Percentiles rank a stretch among this genome's conserved stretches.
phyloP scores from a whole-genome alignment of 2,888 invertebrate genomes.

The Erpobdella octoculata region DNA sequence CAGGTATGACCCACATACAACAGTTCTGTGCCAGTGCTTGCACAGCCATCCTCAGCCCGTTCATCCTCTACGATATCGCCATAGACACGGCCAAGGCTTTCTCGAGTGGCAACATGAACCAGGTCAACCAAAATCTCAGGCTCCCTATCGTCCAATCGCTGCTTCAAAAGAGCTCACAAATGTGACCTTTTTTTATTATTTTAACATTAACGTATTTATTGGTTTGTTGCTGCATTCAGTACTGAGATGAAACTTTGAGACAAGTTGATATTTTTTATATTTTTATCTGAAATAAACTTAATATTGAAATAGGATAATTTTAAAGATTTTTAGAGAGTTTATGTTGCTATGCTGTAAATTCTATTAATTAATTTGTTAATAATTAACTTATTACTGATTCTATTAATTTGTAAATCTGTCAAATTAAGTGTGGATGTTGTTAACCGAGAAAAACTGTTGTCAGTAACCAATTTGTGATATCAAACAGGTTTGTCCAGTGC shows the following conservation, averaged over 20 bases:
- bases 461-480: neutral
- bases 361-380: too few species aligned
- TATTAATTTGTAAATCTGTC: too few species aligned
- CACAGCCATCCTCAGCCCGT: slow-evolving; percentile 89
- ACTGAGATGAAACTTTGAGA: neutral
- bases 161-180: slow-evolving; percentile 92
- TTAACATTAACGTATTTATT: neutral
- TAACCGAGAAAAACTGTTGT: neutral
- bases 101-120: neutral
- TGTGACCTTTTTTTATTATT: slow-evolving; percentile 58
- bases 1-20: slow-evolving; percentile 81
- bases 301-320: neutral
- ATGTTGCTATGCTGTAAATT: too few species aligned
- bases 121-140: slow-evolving; percentile 50
- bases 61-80: slow-evolving; percentile 87
- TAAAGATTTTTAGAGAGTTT: too few species aligned
- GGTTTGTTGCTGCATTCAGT: neutral
- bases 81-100: slow-evolving; percentile 70
- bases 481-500: slow-evolving; percentile 82
- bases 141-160: slow-evolving; percentile 77
- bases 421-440: too few species aligned
- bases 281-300: neutral
- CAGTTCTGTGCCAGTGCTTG: slow-evolving; percentile 93
- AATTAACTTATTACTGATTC: too few species aligned
- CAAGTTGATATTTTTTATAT: neutral